These are phyloP conservation scores for Leptothorax acervorum DNA, from an alignment of 2,888 invertebrate genomes.

Conservation along the genomic window DNA sequence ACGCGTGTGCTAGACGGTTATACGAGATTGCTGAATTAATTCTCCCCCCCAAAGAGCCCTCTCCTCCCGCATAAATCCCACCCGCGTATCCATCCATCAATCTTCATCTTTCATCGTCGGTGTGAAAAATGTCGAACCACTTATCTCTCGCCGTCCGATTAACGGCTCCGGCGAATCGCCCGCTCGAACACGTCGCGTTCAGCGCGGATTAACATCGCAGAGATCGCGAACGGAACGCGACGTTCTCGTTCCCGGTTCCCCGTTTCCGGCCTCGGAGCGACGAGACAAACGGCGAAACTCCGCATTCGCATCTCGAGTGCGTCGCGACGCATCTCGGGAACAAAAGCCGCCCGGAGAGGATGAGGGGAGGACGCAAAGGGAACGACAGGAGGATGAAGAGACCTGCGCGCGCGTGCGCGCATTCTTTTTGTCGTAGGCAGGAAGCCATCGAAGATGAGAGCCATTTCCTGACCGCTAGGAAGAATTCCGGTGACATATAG, in stretches of 20 bases:
- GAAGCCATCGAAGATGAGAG: slow-evolving; percentile 60
- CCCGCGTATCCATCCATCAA: slow-evolving; percentile 33
- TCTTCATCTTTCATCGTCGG: slow-evolving; percentile 48
- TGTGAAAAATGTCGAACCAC: slow-evolving; percentile 47
- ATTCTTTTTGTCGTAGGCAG: slow-evolving; percentile 19
- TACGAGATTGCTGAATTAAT: slow-evolving; percentile 27
- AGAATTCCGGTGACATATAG: slow-evolving; percentile 37
- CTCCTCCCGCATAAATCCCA: neutral
- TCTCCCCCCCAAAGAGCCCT: neutral
- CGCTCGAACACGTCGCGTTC: slow-evolving; percentile 2
- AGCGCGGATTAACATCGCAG: slow-evolving; percentile 8
- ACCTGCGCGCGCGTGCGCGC: neutral
- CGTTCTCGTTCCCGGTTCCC: neutral
- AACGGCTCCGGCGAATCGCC: neutral
- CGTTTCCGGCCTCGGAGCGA: neutral
- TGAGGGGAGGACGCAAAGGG: neutral
- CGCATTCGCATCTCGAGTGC: slow-evolving; percentile 36
- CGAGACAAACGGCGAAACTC: neutral
- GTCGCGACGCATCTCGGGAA: slow-evolving; percentile 29
- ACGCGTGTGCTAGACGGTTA: neutral
- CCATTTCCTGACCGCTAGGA: slow-evolving; percentile 62
- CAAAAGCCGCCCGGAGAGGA: neutral
- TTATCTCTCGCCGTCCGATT: slow-evolving; percentile 36
- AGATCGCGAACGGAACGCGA: neutral
- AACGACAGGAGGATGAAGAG: neutral